Base-by-base conservation (phyloP, 1,140 invertebrate genomes). In the Rhizoglyphus robini region DNA sequence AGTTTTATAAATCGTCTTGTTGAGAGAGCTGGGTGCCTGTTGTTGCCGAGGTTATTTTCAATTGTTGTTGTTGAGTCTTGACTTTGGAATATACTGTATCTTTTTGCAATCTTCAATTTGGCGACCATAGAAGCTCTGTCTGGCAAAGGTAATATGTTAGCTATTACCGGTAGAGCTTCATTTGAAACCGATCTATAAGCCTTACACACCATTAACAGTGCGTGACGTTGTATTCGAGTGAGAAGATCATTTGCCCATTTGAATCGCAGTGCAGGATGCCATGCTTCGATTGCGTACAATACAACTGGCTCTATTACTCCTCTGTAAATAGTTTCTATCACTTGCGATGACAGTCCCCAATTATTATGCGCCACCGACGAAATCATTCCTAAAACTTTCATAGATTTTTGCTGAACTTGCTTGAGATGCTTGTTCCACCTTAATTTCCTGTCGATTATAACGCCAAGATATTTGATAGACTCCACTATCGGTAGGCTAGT, bases 391-490 rank as follows among this genome's bases (percentile, higher is more conserved):
- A 23, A 27, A 11, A 49, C 4, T 8, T n/a, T 8, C 20, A 4
- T 4, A 3, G 61, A 5, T 57, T 63, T 63, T 11, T 20, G 4
- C 18, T 5, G 5, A 25, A 63, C 25, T 11, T 13, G 32, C 4
- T 13, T 4, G 25, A 63, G 4, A 51, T 63, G 61, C 5, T 41
- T 5, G 8, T 49, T 48, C 32, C 32, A 63, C 57, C 57, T 63
- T 5, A 62, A 5, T 57, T 63, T 49, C 5, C 30, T 38, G 51
- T 63, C 61, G 38, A 63, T 20, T 2, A 63, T 49, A 18, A 63
- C 61, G 25, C 61, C 61, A 3, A 63, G 61, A 25, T 47, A 47
- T 25, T 30, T 20, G 11, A 63, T 30, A 3, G 25, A 5, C 11
- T 29, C n/a, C 11, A 49, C 18, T 1, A 49, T 46, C 2, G 11